Evolutionary conservation across 2,113 vertebrate genomes (phyloP), one percentile per base, ranked within the genome.

Genomic region (Scolopax mira): DNA sequence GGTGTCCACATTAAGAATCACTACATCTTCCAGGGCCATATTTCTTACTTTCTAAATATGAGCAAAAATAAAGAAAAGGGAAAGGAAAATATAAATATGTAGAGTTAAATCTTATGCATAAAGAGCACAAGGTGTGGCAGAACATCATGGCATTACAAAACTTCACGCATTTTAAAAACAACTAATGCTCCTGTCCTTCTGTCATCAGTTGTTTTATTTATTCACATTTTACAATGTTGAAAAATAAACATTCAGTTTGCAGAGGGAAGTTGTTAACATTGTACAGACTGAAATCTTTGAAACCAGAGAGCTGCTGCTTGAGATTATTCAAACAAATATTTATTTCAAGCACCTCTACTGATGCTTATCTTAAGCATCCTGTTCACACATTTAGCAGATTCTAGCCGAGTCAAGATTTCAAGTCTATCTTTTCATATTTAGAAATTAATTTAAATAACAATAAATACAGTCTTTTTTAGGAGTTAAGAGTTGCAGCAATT

Each of bases 1-100:
- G 58, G 99, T 99, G 98, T 99, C 99, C 42, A 99, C 99, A 3
- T 99, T 99, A n/a, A 99, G 97, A 96, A 99, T 97, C 86, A 98
- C 98, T 5, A 98, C 98, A 51, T 98, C 98, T 89, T 98, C 98
- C 95, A 98, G 95, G 95, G 98, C 98, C 99, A 99, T 99, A 83
- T 97, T 98, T 96, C 98, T 98, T 52, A 99, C 99, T 97, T 99
- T 99, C 99, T 99, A 90, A 54, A 97, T 83, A 55, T 3, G 42
- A 94, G 37, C 19, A 89, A 83, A 54, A 91, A 61, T 52, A 58
- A 89, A 58, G 86, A 78, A 66, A 89, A 91, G 41, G 64, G 46
- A 51, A 79, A 89, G 23, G 79, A 65, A 85, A 85, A 79, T 11
- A 0, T 17, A 61, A 75, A 19, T 33, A 49, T 3, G 28, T 22